Evolutionary conservation across 2,888 invertebrate genomes (phyloP).

Genomic region (Volucella inanis): DNA sequence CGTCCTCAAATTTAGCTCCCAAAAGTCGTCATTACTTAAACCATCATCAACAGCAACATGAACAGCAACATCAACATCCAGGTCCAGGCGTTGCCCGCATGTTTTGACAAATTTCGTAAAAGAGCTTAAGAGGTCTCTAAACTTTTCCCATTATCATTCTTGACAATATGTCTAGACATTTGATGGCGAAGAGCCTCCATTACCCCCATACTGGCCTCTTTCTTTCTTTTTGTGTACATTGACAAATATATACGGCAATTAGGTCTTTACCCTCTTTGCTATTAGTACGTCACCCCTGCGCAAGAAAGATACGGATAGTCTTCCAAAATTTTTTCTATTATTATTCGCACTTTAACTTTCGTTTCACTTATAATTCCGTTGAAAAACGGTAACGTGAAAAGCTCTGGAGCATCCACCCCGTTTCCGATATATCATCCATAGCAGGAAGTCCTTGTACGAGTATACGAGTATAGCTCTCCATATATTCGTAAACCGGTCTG

Average conservation of each 20-base stretch:
- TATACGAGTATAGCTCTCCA: too few relatives aligned
- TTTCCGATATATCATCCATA: not conserved
- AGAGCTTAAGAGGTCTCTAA: slow-evolving; percentile 38
- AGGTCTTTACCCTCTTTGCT: slow-evolving; percentile 11
- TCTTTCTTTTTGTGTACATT: slow-evolving; percentile 30
- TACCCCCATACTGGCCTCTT: not conserved
- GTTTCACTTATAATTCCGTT: slow-evolving; percentile 42
- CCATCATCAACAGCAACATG: too few relatives aligned
- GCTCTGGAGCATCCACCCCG: too few relatives aligned
- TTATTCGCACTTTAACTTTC: slow-evolving; percentile 50
- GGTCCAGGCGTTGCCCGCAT: slow-evolving; percentile 1
- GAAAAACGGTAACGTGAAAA: slow-evolving; percentile 26
- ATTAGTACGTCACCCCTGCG: not conserved
- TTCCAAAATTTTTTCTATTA: slow-evolving; percentile 45
- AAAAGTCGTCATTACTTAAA: slow-evolving; percentile 11
- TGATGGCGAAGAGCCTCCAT: not conserved
- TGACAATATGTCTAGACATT: slow-evolving; percentile 53
- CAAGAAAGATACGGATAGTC: not conserved
- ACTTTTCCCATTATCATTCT: slow-evolving; percentile 46
- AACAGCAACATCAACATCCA: too few relatives aligned
- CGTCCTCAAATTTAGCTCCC: slow-evolving; percentile 6
- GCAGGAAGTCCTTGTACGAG: not conserved
- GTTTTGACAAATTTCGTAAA: slow-evolving; percentile 19
- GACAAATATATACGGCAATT: slow-evolving; percentile 64
- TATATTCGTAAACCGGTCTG: slow-evolving; percentile 18